phyloP scores from a whole-genome alignment of 2,797 vertebrate genomes.

The Betta splendens region DNA sequence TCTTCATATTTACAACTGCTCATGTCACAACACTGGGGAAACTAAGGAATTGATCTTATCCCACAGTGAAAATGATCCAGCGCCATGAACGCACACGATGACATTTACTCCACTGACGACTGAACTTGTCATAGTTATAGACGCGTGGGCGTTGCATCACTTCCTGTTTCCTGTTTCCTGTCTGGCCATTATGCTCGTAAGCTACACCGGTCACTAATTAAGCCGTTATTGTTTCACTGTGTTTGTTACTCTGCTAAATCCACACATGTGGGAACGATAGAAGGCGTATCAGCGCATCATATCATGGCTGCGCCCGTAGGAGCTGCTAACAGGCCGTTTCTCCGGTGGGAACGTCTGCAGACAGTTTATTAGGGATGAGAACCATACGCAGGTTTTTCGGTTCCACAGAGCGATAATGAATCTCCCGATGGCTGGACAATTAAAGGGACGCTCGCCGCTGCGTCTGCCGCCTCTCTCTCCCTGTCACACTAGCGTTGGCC shows the following conservation, averaged over 20 bases:
- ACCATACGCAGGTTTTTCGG: constrained; percentile 2
- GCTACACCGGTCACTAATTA: too few species aligned
- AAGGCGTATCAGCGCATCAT: constrained; percentile 2
- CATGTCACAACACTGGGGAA: not conserved
- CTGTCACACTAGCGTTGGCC: constrained; percentile 34
- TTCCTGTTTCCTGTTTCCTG: too few species aligned
- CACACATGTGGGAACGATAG: too few species aligned
- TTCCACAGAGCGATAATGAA: constrained; percentile 51
- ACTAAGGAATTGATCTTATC: not conserved
- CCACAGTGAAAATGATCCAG: too few species aligned
- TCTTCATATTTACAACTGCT: too few species aligned
- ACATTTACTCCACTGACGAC: too few species aligned
- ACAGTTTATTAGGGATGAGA: constrained; percentile 14
- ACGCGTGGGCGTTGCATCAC: too few species aligned
- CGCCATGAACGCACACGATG: too few species aligned
- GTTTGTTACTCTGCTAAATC: too few species aligned
- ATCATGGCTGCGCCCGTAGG: constrained; percentile 5
- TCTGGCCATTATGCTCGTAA: too few species aligned
- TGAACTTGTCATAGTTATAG: too few species aligned
- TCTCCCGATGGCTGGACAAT: constrained; percentile 42
- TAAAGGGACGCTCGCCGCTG: constrained; percentile 40
- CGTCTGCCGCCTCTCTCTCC: constrained; percentile 26
- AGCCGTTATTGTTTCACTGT: too few species aligned
- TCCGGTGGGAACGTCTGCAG: constrained; percentile 40
- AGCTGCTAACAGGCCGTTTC: constrained; percentile 41